Percentiles rank a stretch among this genome's conserved stretches.
Conservation (phyloP, 2,888 invertebrate genomes). For the Parelbella ahira region DNA sequence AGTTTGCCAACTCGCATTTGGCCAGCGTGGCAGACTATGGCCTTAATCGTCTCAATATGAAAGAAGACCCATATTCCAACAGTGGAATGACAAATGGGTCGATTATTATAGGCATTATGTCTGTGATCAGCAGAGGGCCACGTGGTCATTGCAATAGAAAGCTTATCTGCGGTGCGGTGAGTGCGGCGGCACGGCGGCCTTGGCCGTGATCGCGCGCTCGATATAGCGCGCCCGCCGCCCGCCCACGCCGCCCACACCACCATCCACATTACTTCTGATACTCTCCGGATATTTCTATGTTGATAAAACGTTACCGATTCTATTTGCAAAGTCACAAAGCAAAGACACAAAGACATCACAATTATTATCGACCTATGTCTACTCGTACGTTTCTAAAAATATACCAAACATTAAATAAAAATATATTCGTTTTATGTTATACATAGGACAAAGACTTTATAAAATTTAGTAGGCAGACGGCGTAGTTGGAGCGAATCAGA, state of each 20-base stretch:
- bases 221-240: conserved; percentile 58
- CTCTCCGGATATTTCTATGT: conserved; percentile 47
- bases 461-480: conserved; percentile 62
- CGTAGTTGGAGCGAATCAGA: conserved; percentile 71
- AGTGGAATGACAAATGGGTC: too few relatives aligned
- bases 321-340: conserved; percentile 23
- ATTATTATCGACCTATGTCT: too few relatives aligned
- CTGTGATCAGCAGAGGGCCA: too few relatives aligned
- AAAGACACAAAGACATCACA: too few relatives aligned
- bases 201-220: conserved; percentile 80
- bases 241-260: conserved; percentile 35
- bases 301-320: conserved; percentile 36
- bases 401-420: conserved; percentile 6
- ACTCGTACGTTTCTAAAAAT: neutral
- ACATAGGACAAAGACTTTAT: conserved; percentile 27
- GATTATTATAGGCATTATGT: too few relatives aligned
- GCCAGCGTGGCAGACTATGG: too few relatives aligned
- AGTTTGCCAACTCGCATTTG: too few relatives aligned
- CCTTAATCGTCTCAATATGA: too few relatives aligned
- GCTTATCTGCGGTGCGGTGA: conserved; percentile 50
- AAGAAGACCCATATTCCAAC: too few relatives aligned
- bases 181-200: conserved; percentile 61
- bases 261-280: conserved; percentile 45
- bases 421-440: conserved; percentile 4
- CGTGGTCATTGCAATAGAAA: too few relatives aligned